phyloP scores from a whole-genome alignment of 2,888 invertebrate species.

The Embidobia sp. region DNA sequence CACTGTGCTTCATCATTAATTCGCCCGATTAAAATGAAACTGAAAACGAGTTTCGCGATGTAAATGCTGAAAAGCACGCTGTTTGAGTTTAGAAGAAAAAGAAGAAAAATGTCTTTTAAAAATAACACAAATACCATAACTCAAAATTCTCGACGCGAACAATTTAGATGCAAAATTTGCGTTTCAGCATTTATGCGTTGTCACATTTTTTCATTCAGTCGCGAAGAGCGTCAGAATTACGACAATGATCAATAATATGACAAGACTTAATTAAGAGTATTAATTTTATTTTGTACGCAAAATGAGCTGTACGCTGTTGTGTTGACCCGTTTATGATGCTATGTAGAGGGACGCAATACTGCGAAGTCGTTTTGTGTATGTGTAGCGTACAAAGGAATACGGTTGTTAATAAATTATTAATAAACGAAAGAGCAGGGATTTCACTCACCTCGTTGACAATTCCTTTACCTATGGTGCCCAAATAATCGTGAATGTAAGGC shows the following conservation, averaged over 20 bases:
- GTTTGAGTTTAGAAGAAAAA: constrained; percentile 10
- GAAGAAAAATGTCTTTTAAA: constrained; percentile 10
- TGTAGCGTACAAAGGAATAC: constrained; percentile 31
- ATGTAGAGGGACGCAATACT: constrained; percentile 25
- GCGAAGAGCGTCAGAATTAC: constrained; percentile 21
- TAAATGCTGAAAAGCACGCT: constrained; percentile 4
- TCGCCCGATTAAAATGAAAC: constrained; percentile 29
- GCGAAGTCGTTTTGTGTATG: constrained; percentile 54
- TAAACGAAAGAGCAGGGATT: neutral
- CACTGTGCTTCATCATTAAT: constrained; percentile 23
- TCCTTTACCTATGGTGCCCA: constrained; percentile 80
- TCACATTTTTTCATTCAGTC: constrained; percentile 19
- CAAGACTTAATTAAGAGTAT: constrained; percentile 66
- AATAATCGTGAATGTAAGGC: constrained; percentile 76
- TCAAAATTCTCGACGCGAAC: too few relatives aligned
- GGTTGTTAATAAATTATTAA: constrained; percentile 53
- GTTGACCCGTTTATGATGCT: constrained; percentile 29
- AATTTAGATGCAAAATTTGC: too few relatives aligned
- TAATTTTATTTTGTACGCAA: constrained; percentile 65
- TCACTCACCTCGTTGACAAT: constrained; percentile 82
- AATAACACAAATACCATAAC: constrained; percentile 15
- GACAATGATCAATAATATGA: constrained; percentile 48
- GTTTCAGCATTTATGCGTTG: constrained; percentile 16
- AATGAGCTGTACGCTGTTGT: constrained; percentile 45
- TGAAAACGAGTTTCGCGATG: constrained; percentile 21